Conservation (phyloP, 2,113 vertebrate genomes). For the Scytalopus superciliaris region DNA sequence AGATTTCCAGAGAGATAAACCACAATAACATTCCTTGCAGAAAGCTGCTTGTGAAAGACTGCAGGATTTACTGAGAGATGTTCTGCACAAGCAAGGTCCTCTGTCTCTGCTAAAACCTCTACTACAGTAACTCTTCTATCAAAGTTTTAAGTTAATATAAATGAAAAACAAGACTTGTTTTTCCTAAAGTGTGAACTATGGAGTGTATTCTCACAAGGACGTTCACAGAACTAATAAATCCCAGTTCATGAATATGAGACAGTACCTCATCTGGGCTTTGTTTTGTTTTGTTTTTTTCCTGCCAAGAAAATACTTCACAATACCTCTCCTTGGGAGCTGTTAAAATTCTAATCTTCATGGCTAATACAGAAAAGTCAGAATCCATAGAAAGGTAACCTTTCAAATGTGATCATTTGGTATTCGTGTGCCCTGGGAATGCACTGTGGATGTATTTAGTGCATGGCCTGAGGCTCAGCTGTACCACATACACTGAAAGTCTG, state of each 20-base stretch:
- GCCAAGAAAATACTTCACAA: constrained; percentile 61
- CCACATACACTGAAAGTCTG: constrained; percentile 56
- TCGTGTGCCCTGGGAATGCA: constrained; percentile 51
- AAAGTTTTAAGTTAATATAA: constrained; percentile 55
- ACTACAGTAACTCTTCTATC: constrained; percentile 1
- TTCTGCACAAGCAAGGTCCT: constrained; percentile 3
- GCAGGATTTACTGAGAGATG: constrained; percentile 1
- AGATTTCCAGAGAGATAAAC: constrained; percentile 23
- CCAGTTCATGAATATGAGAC: constrained; percentile 70
- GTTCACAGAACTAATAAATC: constrained; percentile 52
- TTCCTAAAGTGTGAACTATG: constrained; percentile 39
- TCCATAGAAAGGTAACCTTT: constrained; percentile 66
- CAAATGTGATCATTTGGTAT: constrained; percentile 64
- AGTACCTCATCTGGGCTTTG: constrained; percentile 65
- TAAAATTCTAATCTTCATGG: constrained; percentile 65
- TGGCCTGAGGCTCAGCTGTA: constrained; percentile 62
- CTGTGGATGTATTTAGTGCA: constrained; percentile 60
- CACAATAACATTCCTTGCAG: background rate
- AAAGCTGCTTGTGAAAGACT: constrained; percentile 2
- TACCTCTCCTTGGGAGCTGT: constrained; percentile 64
- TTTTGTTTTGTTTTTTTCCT: constrained; percentile 62
- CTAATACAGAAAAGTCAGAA: constrained; percentile 65
- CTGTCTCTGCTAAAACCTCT: background rate
- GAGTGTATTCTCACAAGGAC: constrained; percentile 54
- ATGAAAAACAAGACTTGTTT: constrained; percentile 50